Evolutionary conservation across 2,113 vertebrate genomes (phyloP).

Genomic region (Columba janthina): DNA sequence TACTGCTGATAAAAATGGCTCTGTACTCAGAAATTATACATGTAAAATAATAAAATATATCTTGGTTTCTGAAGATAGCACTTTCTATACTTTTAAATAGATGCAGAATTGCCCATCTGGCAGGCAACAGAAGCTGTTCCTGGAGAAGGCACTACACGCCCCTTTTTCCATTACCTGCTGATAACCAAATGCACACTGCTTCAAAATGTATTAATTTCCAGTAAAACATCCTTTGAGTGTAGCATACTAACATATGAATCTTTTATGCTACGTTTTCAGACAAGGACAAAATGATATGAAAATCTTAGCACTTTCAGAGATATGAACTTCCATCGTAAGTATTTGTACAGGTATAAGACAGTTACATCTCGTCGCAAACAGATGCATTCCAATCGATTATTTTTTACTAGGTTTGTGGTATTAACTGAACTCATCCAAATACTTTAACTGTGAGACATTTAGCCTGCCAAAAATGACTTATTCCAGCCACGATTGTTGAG

Average conservation of each 20-base stretch:
- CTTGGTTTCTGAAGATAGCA: neutral
- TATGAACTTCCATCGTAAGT: neutral
- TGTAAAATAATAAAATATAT: neutral
- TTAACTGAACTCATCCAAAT: neutral
- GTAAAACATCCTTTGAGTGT: neutral
- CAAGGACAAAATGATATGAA: neutral
- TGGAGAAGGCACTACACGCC: neutral
- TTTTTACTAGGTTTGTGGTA: neutral
- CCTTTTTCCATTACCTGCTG: neutral
- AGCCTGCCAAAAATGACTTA: neutral
- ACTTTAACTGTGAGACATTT: neutral
- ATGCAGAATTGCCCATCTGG: neutral
- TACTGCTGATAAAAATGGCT: neutral
- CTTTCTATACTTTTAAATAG: neutral
- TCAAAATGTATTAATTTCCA: neutral
- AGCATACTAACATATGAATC: neutral
- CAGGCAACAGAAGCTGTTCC: neutral
- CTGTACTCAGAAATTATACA: neutral
- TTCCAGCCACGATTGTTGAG: neutral
- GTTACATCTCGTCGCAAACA: neutral
- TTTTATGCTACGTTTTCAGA: neutral
- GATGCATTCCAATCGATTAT: neutral
- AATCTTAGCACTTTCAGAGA: neutral
- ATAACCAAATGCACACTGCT: neutral
- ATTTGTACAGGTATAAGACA: neutral